Conservation (phyloP, 2,113 vertebrate species). For the Aplodontia rufa region DNA sequence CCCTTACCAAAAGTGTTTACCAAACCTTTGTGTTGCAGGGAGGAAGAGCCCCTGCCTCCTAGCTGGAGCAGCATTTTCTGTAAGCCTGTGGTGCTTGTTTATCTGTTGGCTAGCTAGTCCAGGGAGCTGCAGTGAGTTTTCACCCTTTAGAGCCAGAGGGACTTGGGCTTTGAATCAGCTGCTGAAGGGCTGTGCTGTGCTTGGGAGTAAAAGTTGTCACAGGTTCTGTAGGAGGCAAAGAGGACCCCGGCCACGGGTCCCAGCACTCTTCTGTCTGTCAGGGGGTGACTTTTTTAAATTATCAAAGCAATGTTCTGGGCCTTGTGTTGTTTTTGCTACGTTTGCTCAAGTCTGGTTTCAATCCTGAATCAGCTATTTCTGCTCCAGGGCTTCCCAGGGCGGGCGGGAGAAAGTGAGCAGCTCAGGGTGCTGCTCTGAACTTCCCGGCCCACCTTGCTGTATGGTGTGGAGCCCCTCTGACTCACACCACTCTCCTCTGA, state of each 20-base stretch:
- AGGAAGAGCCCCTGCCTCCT: not conserved
- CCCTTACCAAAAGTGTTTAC: not conserved
- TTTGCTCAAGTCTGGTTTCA: conserved; percentile 45
- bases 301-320: not conserved
- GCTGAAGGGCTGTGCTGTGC: not conserved
- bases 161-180: not conserved
- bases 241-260: not conserved
- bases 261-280: not conserved
- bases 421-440: not conserved
- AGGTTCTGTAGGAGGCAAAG: not conserved
- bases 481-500: not conserved
- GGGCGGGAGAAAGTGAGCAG: not conserved
- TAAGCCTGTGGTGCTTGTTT: not conserved
- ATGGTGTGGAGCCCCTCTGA: not conserved
- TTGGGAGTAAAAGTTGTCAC: not conserved
- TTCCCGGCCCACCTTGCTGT: not conserved
- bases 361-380: conserved; percentile 20
- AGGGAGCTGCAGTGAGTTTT: not conserved
- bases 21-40: conserved; percentile 7
- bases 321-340: not conserved
- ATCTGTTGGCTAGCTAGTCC: not conserved
- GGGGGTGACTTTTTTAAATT: conserved; percentile 27
- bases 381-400: not conserved
- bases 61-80: not conserved
- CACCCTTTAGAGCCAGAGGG: not conserved